A percentile compares a stretch with the other conserved stretches of the same genome.
Evolutionary conservation across 53 echinoderm and acorn worm species (phyloP).

Genomic region (Echinarachnius parma): DNA sequence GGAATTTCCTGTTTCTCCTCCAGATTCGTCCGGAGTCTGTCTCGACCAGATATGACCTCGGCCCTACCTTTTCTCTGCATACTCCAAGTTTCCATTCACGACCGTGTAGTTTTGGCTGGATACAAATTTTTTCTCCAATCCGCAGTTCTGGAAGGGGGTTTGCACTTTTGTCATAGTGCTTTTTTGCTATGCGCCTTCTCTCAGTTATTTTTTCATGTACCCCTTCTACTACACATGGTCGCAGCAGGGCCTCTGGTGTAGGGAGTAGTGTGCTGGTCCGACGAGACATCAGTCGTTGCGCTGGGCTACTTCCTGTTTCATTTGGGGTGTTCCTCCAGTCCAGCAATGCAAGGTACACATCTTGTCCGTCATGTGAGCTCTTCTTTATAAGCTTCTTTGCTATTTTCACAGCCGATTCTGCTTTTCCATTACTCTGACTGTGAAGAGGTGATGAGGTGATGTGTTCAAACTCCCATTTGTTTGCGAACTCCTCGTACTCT

Average conservation of each 20-base stretch:
- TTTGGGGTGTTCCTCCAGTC: conserved; percentile 56
- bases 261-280: conserved; percentile 48
- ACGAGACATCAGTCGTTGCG: conserved; percentile 50
- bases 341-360: conserved; percentile 48
- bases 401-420: conserved; percentile 47
- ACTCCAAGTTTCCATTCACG: no score
- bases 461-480: conserved; percentile 57
- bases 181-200: conserved; percentile 39
- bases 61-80: no score
- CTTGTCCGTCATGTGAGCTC: conserved; percentile 21
- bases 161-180: conserved; percentile 48
- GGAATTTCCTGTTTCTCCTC: no score
- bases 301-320: conserved; percentile 46
- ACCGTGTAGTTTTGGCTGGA: no score
- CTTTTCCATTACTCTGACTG: conserved; percentile 54
- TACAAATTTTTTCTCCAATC: no score
- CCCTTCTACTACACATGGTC: conserved; percentile 42
- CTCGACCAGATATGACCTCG: no score
- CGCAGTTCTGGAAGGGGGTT: no score
- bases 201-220: conserved; percentile 40
- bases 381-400: conserved; percentile 56
- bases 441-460: conserved; percentile 41
- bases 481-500: conserved; percentile 21
- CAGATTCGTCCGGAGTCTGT: no score
- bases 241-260: conserved; percentile 43